Base-by-base conservation (phyloP, 2,797 vertebrate species). In the Erethizon dorsatum region DNA sequence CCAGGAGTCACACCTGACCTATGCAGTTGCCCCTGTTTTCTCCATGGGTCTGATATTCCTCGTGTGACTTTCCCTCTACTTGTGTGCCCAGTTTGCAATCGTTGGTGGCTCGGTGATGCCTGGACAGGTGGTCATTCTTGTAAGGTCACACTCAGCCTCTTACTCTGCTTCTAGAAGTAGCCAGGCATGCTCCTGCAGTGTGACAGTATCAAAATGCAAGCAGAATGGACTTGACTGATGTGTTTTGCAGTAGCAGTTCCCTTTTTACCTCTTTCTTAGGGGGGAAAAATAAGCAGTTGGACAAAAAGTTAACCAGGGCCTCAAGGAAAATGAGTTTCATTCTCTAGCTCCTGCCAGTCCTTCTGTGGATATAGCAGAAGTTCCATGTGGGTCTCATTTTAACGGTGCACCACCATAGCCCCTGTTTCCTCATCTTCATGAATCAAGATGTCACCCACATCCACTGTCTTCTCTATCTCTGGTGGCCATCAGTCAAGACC, bases 391-490 rank as follows among this genome's bases (percentile, higher is more conserved):
- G 45, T 57, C 73, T 69, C 0, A 14, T 86, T 77, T 77, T 22
- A 87, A 71, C 31, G 2, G 6, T 63, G 7, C 20, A 2, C 28
- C 0, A 0, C 50, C 24, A 2, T 12, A 13, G 0, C 41, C 54
- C 15, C 15, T 12, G 0, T 28, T 59, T 6, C 24, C 57, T 33
- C 11, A 54, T 14, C 57, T 31, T 69, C 1, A 0, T 24, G 13
- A 45, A 9, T n/a, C 73, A 69, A 45, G 67, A 2, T 17, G 20
- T n/a, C 22, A 0, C 52, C 45, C 8, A 9, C 22, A 11, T 69
- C 1, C 0, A 2, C 0, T 0, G 1, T 0, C 20, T 47, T 45
- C 5, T 10, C 82, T 0, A 6, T 61, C 41, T 79, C 41, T 31
- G 17, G 26, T 47, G 69, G 28, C 31, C 73, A 15, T 12, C n/a